Conservation (phyloP, 1,140 invertebrate genomes). For the Arion vulgaris region DNA sequence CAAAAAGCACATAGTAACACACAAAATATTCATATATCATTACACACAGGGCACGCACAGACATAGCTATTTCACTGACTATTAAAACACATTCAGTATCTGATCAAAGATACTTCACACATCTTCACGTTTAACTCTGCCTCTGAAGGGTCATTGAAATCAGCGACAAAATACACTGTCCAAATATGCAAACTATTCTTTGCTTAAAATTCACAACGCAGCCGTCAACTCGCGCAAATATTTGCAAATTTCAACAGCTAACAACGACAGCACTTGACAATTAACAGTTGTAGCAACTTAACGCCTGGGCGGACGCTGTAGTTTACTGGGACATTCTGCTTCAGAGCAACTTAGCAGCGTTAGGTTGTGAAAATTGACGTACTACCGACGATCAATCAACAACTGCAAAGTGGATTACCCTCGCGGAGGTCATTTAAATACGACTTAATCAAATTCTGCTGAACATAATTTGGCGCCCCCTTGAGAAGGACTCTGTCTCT, state of each 20-base stretch:
- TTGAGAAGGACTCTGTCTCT: slow-evolving; percentile 32
- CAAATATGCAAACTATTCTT: slow-evolving; percentile 16
- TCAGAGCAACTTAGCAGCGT: slow-evolving; percentile 7
- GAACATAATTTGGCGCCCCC: slow-evolving; percentile 40
- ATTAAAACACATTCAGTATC: too few species aligned
- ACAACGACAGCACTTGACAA: slow-evolving; percentile 13
- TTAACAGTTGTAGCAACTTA: slow-evolving; percentile 31
- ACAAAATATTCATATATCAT: too few species aligned
- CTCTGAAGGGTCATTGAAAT: not conserved
- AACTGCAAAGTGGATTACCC: slow-evolving; percentile 39
- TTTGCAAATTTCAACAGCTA: slow-evolving; percentile 23
- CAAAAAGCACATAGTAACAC: too few species aligned
- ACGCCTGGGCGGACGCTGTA: not conserved
- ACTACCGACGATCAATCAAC: slow-evolving; percentile 37
- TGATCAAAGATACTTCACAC: not conserved
- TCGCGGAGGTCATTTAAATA: slow-evolving; percentile 37
- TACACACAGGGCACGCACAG: too few species aligned
- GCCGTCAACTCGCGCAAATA: slow-evolving; percentile 15
- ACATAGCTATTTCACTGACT: too few species aligned
- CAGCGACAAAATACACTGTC: not conserved
- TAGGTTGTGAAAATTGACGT: slow-evolving; percentile 35
- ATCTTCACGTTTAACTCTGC: not conserved
- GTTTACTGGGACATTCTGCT: not conserved
- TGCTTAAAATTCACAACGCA: slow-evolving; percentile 23
- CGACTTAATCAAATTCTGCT: slow-evolving; percentile 39